Conservation (phyloP, 2,113 vertebrate species). For the Caloenas nicobarica region DNA sequence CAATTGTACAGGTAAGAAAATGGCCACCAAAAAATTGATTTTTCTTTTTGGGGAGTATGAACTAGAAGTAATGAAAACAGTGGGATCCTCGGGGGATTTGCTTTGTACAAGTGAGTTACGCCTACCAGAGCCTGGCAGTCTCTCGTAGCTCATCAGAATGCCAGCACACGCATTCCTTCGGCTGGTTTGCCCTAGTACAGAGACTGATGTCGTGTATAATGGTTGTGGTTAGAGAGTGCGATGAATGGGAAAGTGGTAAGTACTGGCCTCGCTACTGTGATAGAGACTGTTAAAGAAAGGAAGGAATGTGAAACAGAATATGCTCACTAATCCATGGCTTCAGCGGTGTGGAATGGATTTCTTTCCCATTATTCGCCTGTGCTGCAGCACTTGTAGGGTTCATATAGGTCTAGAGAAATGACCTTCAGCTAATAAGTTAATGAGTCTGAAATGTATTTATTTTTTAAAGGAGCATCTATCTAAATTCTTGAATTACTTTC, state of each 20-base stretch:
- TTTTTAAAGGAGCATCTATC: not conserved
- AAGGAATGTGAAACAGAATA: not conserved
- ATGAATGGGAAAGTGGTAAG: not conserved
- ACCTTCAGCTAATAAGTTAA: not conserved
- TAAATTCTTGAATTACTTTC: not conserved
- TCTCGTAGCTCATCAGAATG: not conserved
- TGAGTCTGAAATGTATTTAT: not conserved
- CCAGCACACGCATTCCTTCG: not conserved
- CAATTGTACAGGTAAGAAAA: slow-evolving; percentile 89
- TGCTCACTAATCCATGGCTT: not conserved
- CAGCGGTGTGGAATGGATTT: not conserved
- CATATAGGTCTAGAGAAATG: not conserved
- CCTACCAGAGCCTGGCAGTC: not conserved
- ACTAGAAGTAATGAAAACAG: not conserved
- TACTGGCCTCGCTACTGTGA: not conserved
- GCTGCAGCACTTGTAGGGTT: not conserved
- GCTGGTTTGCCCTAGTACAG: not conserved
- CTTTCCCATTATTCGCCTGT: not conserved
- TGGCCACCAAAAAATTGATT: not conserved
- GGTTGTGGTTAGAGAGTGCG: not conserved
- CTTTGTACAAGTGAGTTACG: not conserved
- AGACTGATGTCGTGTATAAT: not conserved
- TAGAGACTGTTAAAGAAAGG: not conserved
- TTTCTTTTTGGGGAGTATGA: not conserved
- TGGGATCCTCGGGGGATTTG: not conserved